phyloP scores from a whole-genome alignment of 2,888 invertebrate genomes.

The Dynastes grantii region DNA sequence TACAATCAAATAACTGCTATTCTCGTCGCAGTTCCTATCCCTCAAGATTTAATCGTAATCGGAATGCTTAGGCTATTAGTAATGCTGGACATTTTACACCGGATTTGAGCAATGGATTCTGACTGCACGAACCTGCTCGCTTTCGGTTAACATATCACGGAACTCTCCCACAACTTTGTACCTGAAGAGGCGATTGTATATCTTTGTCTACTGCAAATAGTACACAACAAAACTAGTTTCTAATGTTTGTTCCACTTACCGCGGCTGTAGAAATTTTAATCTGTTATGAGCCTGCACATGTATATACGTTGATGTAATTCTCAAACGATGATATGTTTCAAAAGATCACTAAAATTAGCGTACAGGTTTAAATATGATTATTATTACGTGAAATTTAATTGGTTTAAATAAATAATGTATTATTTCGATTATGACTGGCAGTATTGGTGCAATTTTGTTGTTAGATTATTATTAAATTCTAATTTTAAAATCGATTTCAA shows the following conservation, averaged over 20 bases:
- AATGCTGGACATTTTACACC: conserved; percentile 33
- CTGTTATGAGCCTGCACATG: conserved; percentile 7
- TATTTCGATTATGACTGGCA: not conserved
- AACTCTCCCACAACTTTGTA: conserved; percentile 44
- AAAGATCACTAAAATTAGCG: not conserved
- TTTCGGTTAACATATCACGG: conserved; percentile 43
- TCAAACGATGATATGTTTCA: not conserved
- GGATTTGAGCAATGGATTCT: conserved; percentile 31
- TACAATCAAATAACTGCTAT: too few species aligned
- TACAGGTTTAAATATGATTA: not conserved
- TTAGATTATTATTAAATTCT: not conserved
- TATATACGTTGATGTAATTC: not conserved
- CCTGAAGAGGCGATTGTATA: conserved; percentile 43
- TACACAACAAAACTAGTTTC: conserved; percentile 43
- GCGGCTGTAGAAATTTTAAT: conserved; percentile 20
- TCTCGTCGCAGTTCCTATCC: too few species aligned
- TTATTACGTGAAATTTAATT: conserved; percentile 16
- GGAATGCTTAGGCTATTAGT: conserved; percentile 30
- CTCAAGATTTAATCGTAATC: too few species aligned
- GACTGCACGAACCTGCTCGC: conserved; percentile 38
- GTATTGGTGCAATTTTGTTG: not conserved
- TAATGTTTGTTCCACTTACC: conserved; percentile 44
- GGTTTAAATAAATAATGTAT: not conserved
- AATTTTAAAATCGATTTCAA: not conserved
- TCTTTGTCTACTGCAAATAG: conserved; percentile 38